Conservation (phyloP, 2,797 vertebrate genomes). For the Microtus californicus region DNA sequence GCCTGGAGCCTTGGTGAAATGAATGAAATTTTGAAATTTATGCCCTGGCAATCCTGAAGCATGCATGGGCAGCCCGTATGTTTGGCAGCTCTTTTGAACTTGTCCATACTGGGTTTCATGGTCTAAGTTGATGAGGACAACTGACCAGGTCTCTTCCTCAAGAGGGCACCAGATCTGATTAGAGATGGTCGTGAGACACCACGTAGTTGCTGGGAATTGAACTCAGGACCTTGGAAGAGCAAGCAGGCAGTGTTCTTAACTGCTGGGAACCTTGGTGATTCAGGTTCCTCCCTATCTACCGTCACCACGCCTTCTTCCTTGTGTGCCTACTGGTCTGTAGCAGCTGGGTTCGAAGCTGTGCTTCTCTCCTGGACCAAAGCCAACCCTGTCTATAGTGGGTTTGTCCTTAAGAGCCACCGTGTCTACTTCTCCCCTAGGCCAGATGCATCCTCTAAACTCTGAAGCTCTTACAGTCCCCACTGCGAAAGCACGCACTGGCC, state of each 20-base stretch:
- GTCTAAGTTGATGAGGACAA: no score
- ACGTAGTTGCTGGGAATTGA: no score
- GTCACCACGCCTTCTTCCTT: not conserved
- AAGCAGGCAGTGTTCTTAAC: no score
- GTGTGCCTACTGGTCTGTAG: not conserved
- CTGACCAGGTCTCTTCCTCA: no score
- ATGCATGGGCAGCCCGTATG: no score
- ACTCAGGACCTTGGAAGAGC: no score
- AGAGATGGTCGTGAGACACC: no score
- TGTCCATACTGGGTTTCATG: no score
- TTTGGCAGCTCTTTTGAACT: no score
- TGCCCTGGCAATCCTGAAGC: no score
- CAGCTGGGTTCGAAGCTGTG: not conserved
- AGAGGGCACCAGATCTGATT: no score
- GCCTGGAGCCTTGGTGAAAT: not conserved
- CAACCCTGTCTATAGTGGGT: not conserved
- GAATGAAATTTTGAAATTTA: no score
- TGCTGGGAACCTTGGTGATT: not conserved
- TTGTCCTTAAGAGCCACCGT: not conserved
- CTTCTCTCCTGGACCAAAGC: not conserved
- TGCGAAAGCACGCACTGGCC: not conserved
- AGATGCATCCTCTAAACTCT: not conserved
- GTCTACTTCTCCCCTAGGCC: not conserved
- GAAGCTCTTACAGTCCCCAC: slow-evolving; percentile 6
- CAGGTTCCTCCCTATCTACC: slow-evolving; percentile 31